Evolutionary conservation across 2,797 vertebrate species (phyloP).

Genomic region (Varecia variegata): DNA sequence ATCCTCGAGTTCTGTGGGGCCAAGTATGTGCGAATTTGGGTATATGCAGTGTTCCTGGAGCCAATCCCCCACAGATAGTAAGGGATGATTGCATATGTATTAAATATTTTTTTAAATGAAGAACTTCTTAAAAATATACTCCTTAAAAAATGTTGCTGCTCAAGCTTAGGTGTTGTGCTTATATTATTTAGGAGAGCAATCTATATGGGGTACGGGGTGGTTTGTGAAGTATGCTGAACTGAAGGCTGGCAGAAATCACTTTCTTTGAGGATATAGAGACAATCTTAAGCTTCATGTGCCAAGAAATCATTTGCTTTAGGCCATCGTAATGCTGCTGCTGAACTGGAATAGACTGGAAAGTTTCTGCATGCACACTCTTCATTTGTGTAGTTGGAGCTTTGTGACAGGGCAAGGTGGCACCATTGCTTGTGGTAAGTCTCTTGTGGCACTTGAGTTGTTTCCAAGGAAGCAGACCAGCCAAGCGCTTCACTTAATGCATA

Average conservation of each 20-base stretch:
- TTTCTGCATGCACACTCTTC: neutral
- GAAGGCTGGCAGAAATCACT: neutral
- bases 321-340: neutral
- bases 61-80: neutral
- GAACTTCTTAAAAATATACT: neutral
- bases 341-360: neutral
- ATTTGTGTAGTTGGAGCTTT: neutral
- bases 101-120: neutral
- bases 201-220: neutral
- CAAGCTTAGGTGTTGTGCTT: neutral
- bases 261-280: neutral
- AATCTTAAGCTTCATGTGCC: neutral
- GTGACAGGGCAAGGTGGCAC: neutral
- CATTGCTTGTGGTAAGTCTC: neutral
- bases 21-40: neutral
- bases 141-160: neutral
- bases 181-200: neutral
- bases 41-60: neutral
- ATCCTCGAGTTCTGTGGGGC: neutral
- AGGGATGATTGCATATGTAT: neutral
- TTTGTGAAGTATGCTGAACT: neutral
- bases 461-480: neutral
- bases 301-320: neutral
- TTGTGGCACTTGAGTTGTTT: neutral
- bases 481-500: neutral